These are phyloP conservation scores for Drosophila recens DNA, from an alignment of 2,888 invertebrate species.

Conservation along the genomic window DNA sequence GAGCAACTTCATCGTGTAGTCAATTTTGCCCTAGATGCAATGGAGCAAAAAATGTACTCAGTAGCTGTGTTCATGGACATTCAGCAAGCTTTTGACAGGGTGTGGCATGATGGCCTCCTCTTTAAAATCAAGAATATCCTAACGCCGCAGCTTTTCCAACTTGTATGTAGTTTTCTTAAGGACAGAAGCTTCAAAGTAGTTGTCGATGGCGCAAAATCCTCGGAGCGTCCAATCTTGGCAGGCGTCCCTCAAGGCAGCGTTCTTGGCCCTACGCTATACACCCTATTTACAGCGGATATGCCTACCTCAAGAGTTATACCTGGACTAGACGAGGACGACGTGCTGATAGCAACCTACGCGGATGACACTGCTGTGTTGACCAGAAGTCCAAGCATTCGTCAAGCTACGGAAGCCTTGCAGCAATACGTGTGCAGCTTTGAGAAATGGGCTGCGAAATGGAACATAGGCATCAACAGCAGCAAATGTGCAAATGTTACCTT, in stretches of 20 bases:
- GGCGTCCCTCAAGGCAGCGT: constrained; percentile 18
- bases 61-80: constrained; percentile 9
- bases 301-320: not conserved
- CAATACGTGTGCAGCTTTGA: constrained; percentile 5
- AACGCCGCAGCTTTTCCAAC: no score
- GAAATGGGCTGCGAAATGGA: constrained; percentile 1
- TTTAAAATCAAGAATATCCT: not conserved
- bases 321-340: not conserved
- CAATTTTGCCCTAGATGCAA: constrained; percentile 10
- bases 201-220: no score
- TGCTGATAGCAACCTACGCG: not conserved
- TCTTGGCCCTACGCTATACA: constrained; percentile 13
- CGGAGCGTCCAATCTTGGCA: not conserved
- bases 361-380: constrained; percentile 9
- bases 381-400: no score
- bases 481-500: constrained; percentile 3
- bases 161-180: no score
- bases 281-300: constrained; percentile 7
- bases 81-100: constrained; percentile 9
- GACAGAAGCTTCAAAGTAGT: no score
- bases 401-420: constrained; percentile 10
- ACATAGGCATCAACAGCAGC: constrained; percentile 9
- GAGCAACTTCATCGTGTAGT: constrained; percentile 14
- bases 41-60: constrained; percentile 7
- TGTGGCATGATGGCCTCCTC: constrained; percentile 5